Conservation (phyloP, 2,888 invertebrate species). For the Aporophyla lueneburgensis region DNA sequence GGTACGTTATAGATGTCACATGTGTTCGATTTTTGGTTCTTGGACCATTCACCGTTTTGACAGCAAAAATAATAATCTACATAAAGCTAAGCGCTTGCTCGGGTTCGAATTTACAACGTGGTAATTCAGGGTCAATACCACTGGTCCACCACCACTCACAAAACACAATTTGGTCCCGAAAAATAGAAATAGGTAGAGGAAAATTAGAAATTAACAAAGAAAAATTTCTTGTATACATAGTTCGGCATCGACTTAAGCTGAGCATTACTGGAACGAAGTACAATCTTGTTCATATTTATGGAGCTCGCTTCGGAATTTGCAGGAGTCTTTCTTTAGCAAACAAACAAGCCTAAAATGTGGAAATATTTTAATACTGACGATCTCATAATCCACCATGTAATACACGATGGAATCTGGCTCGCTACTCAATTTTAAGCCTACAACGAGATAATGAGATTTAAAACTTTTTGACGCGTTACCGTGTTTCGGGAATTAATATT, state of each 20-base stretch:
- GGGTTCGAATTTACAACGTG: no score
- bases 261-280: background rate
- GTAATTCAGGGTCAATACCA: no score
- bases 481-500: conserved; percentile 29
- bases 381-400: conserved; percentile 51
- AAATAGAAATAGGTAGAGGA: background rate
- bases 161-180: no score
- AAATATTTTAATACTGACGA: conserved; percentile 30
- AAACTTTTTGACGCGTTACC: conserved; percentile 51
- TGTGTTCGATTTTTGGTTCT: no score
- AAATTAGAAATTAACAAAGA: background rate
- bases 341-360: conserved; percentile 18
- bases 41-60: no score
- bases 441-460: conserved; percentile 62
- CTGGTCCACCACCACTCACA: no score
- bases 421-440: conserved; percentile 63
- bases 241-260: background rate
- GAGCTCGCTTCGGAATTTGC: background rate
- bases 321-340: background rate
- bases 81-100: no score
- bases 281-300: background rate
- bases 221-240: background rate
- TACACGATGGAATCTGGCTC: conserved; percentile 47
- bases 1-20: no score
- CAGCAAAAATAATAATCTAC: no score